Evolutionary conservation across 2,888 invertebrate genomes (phyloP), one percentile per base, ranked within the genome.

Genomic region (Agrotis ipsilon): DNA sequence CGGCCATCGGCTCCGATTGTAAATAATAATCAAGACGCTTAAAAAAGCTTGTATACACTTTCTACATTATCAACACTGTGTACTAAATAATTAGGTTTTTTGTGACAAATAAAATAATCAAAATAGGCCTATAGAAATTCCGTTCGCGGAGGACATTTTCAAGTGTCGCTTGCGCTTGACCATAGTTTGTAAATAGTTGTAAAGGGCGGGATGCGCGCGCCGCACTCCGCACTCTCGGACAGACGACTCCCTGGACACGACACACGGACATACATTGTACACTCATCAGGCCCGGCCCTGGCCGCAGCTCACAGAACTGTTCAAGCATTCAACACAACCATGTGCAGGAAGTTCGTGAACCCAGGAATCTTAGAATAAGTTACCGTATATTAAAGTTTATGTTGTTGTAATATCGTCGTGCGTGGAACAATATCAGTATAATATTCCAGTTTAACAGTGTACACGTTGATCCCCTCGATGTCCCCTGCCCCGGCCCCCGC

Each of bases 11-110:
- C 87, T 87, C 89, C 86, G 85, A 82, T 88, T 94, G 94, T 94
- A 94, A 91, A 95, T 94, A 93, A 83, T 85, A 90, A 87, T 87
- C 85, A 91, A 88, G 89, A 89, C 87, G 94, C 94, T 94, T 93
- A 81, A 84, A 86, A 89, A 90, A 88, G 94, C 95, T 94, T 94
- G 86, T 69, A 86, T 86, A 93, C 94, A 95, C 94, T 92, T 94
- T 93, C 90, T 90, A 92, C 92, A 92, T 92, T 93, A 86, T 92
- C 88, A 88, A 92, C 91, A 93, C 93, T 88, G 89, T 91, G 87
- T 92, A 92, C 90, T 90, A 87, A 90, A 72, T 83, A 74, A 78
- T 74, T 82, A 87, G 87, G 89, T 90, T 91, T 88, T 89, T 88
- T 84, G 84, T 87, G 88, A 80, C 85, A 81, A 84, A 80, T 80